Base-by-base conservation (phyloP, 2,113 vertebrate genomes). In the Tiliqua scincoides region DNA sequence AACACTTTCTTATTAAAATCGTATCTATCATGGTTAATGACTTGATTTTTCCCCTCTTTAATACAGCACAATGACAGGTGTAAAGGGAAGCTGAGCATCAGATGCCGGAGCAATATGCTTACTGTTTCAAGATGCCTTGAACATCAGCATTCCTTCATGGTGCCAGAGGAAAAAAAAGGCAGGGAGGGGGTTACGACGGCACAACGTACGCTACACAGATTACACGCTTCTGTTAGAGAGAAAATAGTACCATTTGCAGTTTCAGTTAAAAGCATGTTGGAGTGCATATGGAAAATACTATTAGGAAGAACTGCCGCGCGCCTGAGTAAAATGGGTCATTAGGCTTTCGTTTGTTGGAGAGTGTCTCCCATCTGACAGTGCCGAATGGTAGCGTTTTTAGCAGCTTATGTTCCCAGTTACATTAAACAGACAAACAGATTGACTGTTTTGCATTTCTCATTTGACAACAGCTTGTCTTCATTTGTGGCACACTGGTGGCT, bases 351-450 rank as follows among this genome's bases (percentile, higher is more conserved):
- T 98, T 99, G 98, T 98, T 96, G 97, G 97, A 97, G 97, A 97
- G 97, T 95, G 96, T 96, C 97, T 97, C 97, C 98, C 98, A 98
- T 98, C 98, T 99, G 98, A 99, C 98, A 96, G 96, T 95, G 94
- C 97, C 96, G 97, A 97, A 97, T 97, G 97, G 96, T 96, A 91
- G 95, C 96, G 95, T 96, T 97, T 96, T 96, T 95, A 96, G 96
- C 97, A 97, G 97, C 98, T 98, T 98, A 97, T 98, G 97, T 97
- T 97, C 97, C 97, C 96, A 93, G 95, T 98, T 97, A 97, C 97
- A 97, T 97, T 98, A 98, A 98, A 98, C 97, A 98, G 97, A 98
- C 97, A 98, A 98, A 98, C 98, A 99, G 97, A 98, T 98, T 99
- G 98, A 97, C 97, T 98, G 94, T 96, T 98, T 98, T 98, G 97